A percentile compares a stretch with the other conserved stretches of the same genome.
Evolutionary conservation across 2,888 invertebrate genomes (phyloP).

Genomic region (Apamea monoglypha): DNA sequence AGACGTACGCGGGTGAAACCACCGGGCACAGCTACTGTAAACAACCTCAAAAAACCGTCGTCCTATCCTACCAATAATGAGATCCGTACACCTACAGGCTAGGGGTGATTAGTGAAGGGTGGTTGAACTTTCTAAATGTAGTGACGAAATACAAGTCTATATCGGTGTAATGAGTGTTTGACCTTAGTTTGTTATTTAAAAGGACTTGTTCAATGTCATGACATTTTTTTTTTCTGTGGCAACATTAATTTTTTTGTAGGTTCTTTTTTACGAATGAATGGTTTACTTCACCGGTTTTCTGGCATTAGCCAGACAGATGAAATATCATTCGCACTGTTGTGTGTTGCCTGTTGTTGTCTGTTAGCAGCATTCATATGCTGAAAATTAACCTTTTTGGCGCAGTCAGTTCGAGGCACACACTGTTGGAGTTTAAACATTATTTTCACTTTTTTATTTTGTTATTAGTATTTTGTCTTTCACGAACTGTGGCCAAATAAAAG

Average conservation of each 20-base stretch:
- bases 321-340: too few species aligned
- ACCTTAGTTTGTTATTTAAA: constrained; percentile 22
- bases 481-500: too few species aligned
- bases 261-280: background rate
- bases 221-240: background rate
- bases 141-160: constrained; percentile 31
- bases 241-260: background rate
- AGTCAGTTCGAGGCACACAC: too few species aligned
- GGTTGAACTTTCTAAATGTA: constrained; percentile 66
- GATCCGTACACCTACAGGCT: constrained; percentile 27
- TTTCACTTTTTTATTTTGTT: too few species aligned
- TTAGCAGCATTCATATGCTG: too few species aligned
- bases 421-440: too few species aligned
- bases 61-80: constrained; percentile 26
- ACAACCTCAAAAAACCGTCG: constrained; percentile 34
- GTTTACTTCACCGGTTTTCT: background rate
- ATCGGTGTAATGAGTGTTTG: constrained; percentile 39
- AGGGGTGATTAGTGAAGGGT: constrained; percentile 67
- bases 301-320: too few species aligned
- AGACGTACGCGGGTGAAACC: too few species aligned
- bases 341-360: too few species aligned
- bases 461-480: too few species aligned
- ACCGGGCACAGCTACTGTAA: background rate
- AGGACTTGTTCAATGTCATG: constrained; percentile 21
- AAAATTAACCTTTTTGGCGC: too few species aligned